These are phyloP conservation scores for Hemibagrus guttatus DNA, from an alignment of 2,797 vertebrate genomes.

Conservation along the genomic window DNA sequence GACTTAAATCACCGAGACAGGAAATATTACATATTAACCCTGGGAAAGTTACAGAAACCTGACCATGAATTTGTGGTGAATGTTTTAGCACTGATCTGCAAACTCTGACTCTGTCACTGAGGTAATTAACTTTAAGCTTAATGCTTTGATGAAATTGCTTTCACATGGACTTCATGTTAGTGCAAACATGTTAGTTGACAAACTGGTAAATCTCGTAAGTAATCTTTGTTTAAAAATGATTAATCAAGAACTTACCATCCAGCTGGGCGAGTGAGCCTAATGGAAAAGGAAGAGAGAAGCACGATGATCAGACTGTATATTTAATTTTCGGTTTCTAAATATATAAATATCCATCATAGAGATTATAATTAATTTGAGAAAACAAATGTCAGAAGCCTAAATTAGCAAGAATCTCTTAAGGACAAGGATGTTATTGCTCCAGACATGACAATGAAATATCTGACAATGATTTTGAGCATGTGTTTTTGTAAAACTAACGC, in stretches of 20 bases:
- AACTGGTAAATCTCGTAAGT: background rate
- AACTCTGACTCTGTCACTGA: too few species aligned
- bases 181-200: background rate
- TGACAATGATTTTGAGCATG: background rate
- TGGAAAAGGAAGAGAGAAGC: background rate
- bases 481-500: background rate
- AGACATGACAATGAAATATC: background rate
- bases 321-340: background rate
- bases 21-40: too few species aligned
- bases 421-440: background rate
- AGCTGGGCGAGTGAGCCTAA: conserved; percentile 48
- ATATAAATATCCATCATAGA: background rate
- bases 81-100: background rate
- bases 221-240: background rate
- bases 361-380: too few species aligned
- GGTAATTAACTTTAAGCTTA: background rate
- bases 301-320: background rate
- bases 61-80: background rate
- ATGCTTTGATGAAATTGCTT: background rate
- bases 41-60: background rate
- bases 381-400: too few species aligned
- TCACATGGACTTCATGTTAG: background rate
- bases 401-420: background rate
- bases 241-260: conserved; percentile 43
- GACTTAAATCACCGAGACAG: too few species aligned